Evolutionary conservation across 2,888 invertebrate species (phyloP).

Genomic region (Cosmia pyralina): DNA sequence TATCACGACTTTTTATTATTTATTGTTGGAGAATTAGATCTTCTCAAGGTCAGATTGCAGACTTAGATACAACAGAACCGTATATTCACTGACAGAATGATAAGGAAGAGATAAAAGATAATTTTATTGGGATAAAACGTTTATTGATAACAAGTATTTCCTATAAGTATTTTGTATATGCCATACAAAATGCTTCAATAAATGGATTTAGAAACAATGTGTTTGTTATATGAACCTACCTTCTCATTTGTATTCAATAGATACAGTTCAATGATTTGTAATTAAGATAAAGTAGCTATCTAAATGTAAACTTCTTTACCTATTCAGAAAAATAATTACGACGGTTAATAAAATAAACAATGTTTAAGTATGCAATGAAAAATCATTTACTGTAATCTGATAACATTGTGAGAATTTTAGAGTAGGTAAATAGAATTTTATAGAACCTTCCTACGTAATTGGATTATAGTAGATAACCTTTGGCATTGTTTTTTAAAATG

Average conservation of each 20-base stretch:
- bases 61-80: constrained; percentile 10
- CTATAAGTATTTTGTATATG: constrained; percentile 5
- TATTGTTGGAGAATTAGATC: not conserved
- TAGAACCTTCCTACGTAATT: not conserved
- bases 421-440: not conserved
- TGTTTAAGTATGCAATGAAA: not conserved
- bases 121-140: constrained; percentile 6
- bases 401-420: not conserved
- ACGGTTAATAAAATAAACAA: not conserved
- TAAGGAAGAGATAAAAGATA: constrained; percentile 12
- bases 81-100: constrained; percentile 26
- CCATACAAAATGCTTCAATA: not conserved
- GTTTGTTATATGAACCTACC: not conserved
- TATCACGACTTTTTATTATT: not conserved
- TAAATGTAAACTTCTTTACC: not conserved
- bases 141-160: constrained; percentile 18
- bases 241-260: not conserved
- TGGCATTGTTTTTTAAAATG: not conserved
- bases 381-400: not conserved
- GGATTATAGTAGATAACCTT: constrained; percentile 29
- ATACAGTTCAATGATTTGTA: constrained; percentile 7
- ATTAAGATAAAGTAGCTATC: not conserved
- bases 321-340: not conserved
- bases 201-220: not conserved
- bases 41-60: constrained; percentile 22